Evolutionary conservation across 2,888 invertebrate species (phyloP), one percentile per base, ranked within the genome.

Genomic region (Tholera decimalis): DNA sequence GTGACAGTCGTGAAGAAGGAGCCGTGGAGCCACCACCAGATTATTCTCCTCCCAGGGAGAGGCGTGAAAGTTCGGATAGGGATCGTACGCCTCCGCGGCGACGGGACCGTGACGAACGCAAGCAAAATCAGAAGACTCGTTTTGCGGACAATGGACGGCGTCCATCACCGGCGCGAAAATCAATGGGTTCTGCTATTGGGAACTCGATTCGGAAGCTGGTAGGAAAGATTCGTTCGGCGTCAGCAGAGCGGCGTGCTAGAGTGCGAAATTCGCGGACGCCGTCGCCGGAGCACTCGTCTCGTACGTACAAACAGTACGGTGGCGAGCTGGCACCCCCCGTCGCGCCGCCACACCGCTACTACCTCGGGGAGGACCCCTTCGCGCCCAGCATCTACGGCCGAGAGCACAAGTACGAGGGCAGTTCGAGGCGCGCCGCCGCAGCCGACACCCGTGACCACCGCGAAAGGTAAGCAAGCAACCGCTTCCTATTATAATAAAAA

Each of bases 361-460:
- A 98, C 91, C 96, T 98, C 79, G 98, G 98, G 41, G 98, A 98
- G 93, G 98, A 98, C 95, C 98, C 98, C 30, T 98, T 98, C 91
- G 97, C 97, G 63, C 97, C 97, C 74, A 97, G 97, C 92, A 97
- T 98, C 88, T 98, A 98, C 91, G 98, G 98, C 73, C 96, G 97
- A 85, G 98, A 98, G 92, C 98, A 98, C 91, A 97, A 98, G 88
- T 98, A 98, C 94, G 97, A 97, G 91, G 97, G 97, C 86, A 96
- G 96, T 91, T 93, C 96, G 70, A 94, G 93, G 83, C 94, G 96
- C 83, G 86, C 90, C 83, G 90, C 90, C 88, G 92, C 88, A 71
- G 83, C 83, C 78, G 94, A 94, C 91, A 85, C 89, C 84, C 94
- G 95, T 79, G 94, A 93, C 79, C 89, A 91, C 73, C 88, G 95